These are phyloP conservation scores for Saxidomus purpurata DNA, from an alignment of 1,140 invertebrate species.

Conservation along the genomic window DNA sequence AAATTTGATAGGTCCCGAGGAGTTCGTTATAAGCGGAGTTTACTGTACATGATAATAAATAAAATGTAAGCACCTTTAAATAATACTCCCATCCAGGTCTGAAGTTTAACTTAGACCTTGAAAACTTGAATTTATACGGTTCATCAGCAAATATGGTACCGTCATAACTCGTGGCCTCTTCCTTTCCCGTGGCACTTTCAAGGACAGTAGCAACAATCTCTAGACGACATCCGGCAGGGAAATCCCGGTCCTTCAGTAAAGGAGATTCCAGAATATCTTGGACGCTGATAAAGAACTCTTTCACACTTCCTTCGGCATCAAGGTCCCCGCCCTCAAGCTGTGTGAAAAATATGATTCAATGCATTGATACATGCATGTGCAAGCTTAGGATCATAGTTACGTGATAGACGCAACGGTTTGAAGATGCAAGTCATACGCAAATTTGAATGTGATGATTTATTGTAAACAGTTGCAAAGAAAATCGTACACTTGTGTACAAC, in stretches of 20 bases:
- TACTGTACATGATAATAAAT: too few relatives aligned
- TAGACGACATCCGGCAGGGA: neutral
- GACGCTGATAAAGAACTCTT: neutral
- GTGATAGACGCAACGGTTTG: too few relatives aligned
- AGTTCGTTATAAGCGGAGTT: too few relatives aligned
- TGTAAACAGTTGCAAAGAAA: too few relatives aligned
- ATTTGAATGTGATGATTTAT: too few relatives aligned
- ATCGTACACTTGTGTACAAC: too few relatives aligned
- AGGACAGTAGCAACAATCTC: constrained; percentile 11
- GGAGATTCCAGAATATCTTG: neutral
- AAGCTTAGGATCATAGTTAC: neutral
- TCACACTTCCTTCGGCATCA: neutral
- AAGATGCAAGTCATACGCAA: too few relatives aligned
- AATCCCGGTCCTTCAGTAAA: neutral
- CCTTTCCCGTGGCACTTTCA: constrained; percentile 24
- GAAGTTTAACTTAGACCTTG: constrained; percentile 20
- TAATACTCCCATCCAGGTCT: constrained; percentile 2
- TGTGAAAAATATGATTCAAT: neutral
- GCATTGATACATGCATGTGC: too few relatives aligned
- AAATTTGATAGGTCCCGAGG: too few relatives aligned
- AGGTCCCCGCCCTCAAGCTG: neutral
- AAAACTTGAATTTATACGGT: constrained; percentile 13
- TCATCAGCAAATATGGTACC: neutral
- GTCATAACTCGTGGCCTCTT: neutral
- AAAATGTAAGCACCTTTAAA: constrained; percentile 6